Conservation (phyloP, 1,140 invertebrate genomes). For the Drosophila trapezifrons region DNA sequence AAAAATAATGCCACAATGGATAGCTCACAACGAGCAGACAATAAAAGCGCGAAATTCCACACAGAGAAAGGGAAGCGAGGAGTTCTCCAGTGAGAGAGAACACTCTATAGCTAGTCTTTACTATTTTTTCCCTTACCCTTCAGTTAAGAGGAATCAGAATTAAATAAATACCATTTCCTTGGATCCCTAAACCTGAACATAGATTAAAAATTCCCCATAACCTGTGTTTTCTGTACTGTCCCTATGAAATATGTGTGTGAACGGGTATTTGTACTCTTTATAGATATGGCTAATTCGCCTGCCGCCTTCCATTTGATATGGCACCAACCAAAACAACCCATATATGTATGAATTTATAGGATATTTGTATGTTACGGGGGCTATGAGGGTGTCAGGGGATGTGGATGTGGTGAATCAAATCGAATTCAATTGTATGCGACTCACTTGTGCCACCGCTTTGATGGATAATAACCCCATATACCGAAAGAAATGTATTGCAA, state of each 20-base stretch:
- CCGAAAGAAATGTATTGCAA: neutral
- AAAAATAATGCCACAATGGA: constrained; percentile 32
- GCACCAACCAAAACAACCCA: constrained; percentile 21
- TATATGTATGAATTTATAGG: neutral
- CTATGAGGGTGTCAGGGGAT: neutral
- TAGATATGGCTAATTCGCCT: constrained; percentile 66
- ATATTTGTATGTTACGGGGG: neutral
- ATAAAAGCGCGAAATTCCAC: constrained; percentile 75
- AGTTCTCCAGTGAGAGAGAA: neutral
- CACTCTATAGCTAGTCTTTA: neutral
- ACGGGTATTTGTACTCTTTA: neutral
- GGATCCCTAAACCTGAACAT: neutral
- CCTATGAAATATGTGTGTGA: constrained; percentile 2
- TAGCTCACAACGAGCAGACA: constrained; percentile 58
- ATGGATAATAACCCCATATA: constrained; percentile 11
- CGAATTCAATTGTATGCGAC: constrained; percentile 53
- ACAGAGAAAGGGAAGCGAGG: constrained; percentile 16
- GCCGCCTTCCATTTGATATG: constrained; percentile 64
- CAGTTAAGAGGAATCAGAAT: neutral
- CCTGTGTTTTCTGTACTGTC: neutral
- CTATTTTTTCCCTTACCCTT: neutral
- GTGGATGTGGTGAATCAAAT: constrained; percentile 31
- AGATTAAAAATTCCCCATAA: neutral
- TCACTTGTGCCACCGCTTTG: constrained; percentile 66
- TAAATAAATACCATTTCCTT: neutral